Conservation (phyloP, 2,113 vertebrate species). For the Geococcyx californianus region DNA sequence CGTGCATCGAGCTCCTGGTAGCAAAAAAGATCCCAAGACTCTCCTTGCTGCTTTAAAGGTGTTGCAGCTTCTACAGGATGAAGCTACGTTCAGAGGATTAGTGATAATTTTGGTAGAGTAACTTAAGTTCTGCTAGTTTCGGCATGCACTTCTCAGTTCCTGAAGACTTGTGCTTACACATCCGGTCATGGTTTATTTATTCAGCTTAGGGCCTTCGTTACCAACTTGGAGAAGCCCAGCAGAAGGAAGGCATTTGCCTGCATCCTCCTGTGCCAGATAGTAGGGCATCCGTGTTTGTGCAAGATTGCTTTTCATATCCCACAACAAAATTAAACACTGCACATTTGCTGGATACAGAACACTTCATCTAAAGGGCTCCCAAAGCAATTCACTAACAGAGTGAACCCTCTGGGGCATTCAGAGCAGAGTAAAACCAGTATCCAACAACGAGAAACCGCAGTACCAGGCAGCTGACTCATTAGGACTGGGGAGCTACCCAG, state of each 20-base stretch:
- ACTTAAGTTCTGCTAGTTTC: not conserved
- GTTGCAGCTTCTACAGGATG: not conserved
- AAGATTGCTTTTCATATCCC: not conserved
- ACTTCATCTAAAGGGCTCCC: not conserved
- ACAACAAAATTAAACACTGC: not conserved
- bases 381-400: not conserved
- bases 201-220: not conserved
- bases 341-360: not conserved
- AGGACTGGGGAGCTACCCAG: not conserved
- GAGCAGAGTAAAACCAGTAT: not conserved
- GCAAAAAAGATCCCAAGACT: not conserved
- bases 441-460: not conserved
- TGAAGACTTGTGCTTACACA: not conserved
- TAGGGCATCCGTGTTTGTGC: not conserved
- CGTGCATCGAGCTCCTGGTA: not conserved
- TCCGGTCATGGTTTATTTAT: not conserved
- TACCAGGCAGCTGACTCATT: accelerated
- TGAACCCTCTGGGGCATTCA: accelerated
- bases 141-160: not conserved
- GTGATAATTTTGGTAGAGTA: not conserved
- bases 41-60: not conserved
- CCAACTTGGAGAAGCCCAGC: not conserved
- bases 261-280: not conserved
- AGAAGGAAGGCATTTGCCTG: not conserved
- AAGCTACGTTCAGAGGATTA: not conserved